A percentile compares a stretch with the other conserved stretches of the same genome.
These are phyloP conservation scores for Rana temporaria DNA, from an alignment of 2,113 vertebrate genomes.

Conservation along the genomic window DNA sequence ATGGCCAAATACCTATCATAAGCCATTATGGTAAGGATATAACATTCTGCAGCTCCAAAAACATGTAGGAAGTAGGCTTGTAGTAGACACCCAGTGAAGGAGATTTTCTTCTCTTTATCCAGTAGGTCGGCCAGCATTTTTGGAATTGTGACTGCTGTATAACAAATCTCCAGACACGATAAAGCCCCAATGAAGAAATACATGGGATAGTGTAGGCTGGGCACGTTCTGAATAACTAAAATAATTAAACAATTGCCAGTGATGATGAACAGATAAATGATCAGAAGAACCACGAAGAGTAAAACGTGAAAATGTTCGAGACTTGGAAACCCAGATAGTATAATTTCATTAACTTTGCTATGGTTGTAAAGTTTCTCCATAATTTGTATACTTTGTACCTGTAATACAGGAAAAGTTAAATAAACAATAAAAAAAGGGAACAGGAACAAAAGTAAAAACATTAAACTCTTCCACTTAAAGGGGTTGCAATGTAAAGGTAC, in stretches of 20 bases:
- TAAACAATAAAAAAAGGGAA: no score
- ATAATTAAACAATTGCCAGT: constrained; percentile 32
- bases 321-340: constrained; percentile 63
- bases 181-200: constrained; percentile 39
- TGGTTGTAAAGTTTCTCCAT: constrained; percentile 4
- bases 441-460: no score
- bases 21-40: constrained; percentile 31
- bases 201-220: constrained; percentile 44
- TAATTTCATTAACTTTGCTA: constrained; percentile 62
- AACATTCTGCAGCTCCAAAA: constrained; percentile 33
- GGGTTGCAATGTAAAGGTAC: no score
- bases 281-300: constrained; percentile 59
- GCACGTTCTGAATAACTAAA: constrained; percentile 8
- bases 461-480: no score
- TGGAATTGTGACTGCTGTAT: constrained; percentile 43
- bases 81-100: constrained; percentile 29
- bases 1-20: constrained; percentile 54
- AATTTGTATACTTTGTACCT: not conserved
- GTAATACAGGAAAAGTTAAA: not conserved
- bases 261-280: constrained; percentile 38
- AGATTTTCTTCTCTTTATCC: constrained; percentile 41
- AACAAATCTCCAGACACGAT: constrained; percentile 19
- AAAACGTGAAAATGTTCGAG: constrained; percentile 55
- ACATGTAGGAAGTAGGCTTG: constrained; percentile 48
- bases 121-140: constrained; percentile 46